Conservation (phyloP, 1,140 invertebrate genomes). For the Macrocentrus cingulum region DNA sequence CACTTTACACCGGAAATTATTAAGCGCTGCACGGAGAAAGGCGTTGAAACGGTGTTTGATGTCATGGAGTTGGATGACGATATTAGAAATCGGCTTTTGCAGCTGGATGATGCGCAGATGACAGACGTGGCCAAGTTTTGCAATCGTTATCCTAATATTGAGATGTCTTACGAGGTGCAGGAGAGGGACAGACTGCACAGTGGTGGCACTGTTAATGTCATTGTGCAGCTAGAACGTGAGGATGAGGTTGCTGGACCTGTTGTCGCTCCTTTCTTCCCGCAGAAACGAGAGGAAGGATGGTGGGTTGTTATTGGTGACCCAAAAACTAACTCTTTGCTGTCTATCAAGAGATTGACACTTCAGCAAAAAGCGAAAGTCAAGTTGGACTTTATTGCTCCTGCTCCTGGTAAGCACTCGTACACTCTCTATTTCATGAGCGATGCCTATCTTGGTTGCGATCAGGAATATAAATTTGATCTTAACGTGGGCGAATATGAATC, state of each 20-base stretch:
- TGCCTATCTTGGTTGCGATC: constrained; percentile 97
- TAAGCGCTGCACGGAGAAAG: constrained; percentile 87
- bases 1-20: constrained; percentile 92
- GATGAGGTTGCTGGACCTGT: constrained; percentile 96
- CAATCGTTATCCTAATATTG: constrained; percentile 98
- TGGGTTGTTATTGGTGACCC: constrained; percentile 99
- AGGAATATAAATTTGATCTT: constrained; percentile 88
- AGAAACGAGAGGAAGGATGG: constrained; percentile 99
- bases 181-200: constrained; percentile 80
- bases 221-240: constrained; percentile 93
- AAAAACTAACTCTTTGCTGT: constrained; percentile 89
- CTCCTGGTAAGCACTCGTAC: constrained; percentile 83
- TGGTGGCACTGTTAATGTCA: constrained; percentile 81
- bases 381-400: constrained; percentile 92
- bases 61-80: constrained; percentile 98
- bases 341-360: constrained; percentile 92
- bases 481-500: constrained; percentile 74
- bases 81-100: constrained; percentile 82
- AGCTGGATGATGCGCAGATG: constrained; percentile 85
- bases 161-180: constrained; percentile 89
- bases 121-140: constrained; percentile 97
- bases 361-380: constrained; percentile 94
- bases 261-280: constrained; percentile 95
- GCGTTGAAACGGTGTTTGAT: constrained; percentile 96
- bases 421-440: constrained; percentile 99